phyloP scores from a whole-genome alignment of 2,888 invertebrate genomes.

The Chorisops tibialis region DNA sequence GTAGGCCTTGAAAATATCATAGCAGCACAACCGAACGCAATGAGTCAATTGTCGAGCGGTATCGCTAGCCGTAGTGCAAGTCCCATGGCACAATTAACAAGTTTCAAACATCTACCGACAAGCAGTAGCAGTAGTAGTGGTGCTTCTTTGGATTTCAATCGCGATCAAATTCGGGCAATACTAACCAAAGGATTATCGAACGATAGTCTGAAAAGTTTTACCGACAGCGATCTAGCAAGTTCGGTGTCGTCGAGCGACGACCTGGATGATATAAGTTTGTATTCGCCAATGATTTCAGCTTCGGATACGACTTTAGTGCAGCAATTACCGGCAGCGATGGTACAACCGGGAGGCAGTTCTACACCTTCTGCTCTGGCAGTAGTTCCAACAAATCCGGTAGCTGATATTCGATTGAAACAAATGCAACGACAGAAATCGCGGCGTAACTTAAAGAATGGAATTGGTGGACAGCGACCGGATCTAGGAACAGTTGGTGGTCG shows the following conservation, averaged over 20 bases:
- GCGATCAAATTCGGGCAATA: constrained; percentile 49
- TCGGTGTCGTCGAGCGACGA: constrained; percentile 11
- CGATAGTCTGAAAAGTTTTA: constrained; percentile 35
- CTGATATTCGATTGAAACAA: constrained; percentile 52
- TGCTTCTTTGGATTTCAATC: constrained; percentile 50
- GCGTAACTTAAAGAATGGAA: constrained; percentile 54
- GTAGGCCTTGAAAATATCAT: constrained; percentile 67
- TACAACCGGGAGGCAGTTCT: constrained; percentile 37
- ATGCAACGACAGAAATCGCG: constrained; percentile 56
- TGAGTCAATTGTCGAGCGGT: constrained; percentile 59
- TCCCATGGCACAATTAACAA: constrained; percentile 77
- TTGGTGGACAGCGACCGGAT: constrained; percentile 57
- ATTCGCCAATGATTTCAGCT: neutral
- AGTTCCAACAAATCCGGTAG: constrained; percentile 41
- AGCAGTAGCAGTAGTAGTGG: neutral
- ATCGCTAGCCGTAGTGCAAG: constrained; percentile 64
- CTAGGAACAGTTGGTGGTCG: constrained; percentile 56
- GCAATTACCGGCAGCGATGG: constrained; percentile 35
- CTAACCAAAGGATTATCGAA: constrained; percentile 43
- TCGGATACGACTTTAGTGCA: neutral
- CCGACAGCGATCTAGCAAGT: constrained; percentile 22
- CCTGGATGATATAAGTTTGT: neutral
- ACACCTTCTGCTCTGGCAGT: constrained; percentile 36
- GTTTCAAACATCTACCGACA: constrained; percentile 58
- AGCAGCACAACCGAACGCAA: constrained; percentile 58